A percentile compares a stretch with the other conserved stretches of the same genome.
Conservation (phyloP, 2,797 vertebrate species). For the Microctenopoma steveboyesi region DNA sequence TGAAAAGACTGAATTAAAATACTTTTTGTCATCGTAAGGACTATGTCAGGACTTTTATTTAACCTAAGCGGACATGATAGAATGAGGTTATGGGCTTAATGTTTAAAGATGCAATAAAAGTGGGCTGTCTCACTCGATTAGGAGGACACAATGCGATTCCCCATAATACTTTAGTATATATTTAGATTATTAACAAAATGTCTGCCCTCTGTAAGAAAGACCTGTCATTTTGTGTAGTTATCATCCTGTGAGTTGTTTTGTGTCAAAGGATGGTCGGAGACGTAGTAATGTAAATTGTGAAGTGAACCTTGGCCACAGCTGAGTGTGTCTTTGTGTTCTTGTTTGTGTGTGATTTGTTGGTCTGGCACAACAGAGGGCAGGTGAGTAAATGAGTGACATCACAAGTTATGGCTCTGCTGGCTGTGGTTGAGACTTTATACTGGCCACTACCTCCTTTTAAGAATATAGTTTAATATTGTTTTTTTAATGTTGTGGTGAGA, state of each 20-base stretch:
- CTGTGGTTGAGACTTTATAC: not conserved
- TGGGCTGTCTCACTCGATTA: conserved; percentile 5
- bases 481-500: no score
- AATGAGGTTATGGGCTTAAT: conserved; percentile 22
- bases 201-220: not conserved
- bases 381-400: not conserved
- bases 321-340: conserved; percentile 2
- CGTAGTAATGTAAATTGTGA: conserved; percentile 14
- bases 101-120: conserved; percentile 19
- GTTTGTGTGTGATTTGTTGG: conserved; percentile 23
- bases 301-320: conserved; percentile 29
- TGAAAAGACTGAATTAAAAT: not conserved
- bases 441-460: no score
- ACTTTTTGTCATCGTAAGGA: not conserved
- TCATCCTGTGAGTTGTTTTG: conserved; percentile 13
- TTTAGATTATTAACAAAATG: conserved; percentile 3
- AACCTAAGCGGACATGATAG: conserved; percentile 25
- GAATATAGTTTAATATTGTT: no score
- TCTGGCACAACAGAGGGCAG: no score
- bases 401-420: not conserved
- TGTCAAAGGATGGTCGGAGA: not conserved
- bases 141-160: not conserved
- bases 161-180: not conserved
- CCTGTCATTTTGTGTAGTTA: conserved; percentile 31
- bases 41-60: conserved; percentile 9